These are phyloP conservation scores for Physocephala rufipes DNA, from an alignment of 2,888 invertebrate species.

Conservation along the genomic window DNA sequence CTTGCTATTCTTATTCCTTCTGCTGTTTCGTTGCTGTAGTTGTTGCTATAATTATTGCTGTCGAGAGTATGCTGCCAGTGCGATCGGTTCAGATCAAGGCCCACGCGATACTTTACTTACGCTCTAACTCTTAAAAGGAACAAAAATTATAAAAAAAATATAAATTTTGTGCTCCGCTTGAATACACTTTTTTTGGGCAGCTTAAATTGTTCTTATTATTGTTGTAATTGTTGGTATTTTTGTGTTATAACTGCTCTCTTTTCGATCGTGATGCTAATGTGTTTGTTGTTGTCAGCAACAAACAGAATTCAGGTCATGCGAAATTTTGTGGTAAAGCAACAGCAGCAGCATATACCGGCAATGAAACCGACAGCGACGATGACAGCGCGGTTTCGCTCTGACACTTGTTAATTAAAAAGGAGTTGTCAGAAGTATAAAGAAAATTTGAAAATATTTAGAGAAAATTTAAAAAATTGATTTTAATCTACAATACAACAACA, in stretches of 20 bases:
- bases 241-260: not conserved
- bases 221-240: conserved; percentile 7
- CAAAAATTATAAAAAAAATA: not conserved
- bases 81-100: conserved; percentile 1
- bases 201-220: conserved; percentile 14
- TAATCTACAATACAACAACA: too few relatives aligned
- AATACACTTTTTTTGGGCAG: conserved; percentile 21
- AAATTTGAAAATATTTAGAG: not conserved
- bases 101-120: conserved; percentile 17
- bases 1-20: too few relatives aligned
- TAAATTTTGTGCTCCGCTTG: not conserved
- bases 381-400: not conserved
- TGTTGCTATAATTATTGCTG: not conserved
- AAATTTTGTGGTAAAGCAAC: conserved; percentile 20
- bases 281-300: not conserved
- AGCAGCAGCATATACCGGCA: not conserved
- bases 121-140: not conserved
- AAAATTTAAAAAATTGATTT: not conserved
- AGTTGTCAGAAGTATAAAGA: not conserved
- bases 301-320: conserved; percentile 28
- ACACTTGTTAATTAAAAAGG: not conserved
- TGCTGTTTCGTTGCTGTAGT: not conserved
- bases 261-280: not conserved
- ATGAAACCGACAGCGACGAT: not conserved
- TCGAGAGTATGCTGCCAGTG: not conserved